Evolutionary conservation across 2,113 vertebrate genomes (phyloP).

Genomic region (Corythoichthys intestinalis): DNA sequence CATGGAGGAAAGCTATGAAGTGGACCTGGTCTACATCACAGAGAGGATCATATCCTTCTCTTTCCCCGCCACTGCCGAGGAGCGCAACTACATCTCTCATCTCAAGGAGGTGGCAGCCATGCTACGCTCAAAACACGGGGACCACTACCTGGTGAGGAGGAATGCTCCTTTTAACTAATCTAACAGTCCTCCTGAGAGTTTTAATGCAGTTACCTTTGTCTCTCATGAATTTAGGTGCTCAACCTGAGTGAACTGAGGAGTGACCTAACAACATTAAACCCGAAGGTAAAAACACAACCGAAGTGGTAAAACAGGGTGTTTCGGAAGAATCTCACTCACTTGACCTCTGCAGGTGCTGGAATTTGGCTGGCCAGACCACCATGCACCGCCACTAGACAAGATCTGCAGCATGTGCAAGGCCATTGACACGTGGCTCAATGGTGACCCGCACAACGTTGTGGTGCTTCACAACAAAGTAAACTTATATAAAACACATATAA

Average conservation of each 20-base stretch:
- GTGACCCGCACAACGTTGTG: conserved; percentile 82
- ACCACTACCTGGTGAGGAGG: conserved; percentile 87
- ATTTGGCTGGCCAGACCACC: conserved; percentile 94
- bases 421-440: conserved; percentile 91
- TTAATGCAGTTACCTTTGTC: not conserved
- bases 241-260: conserved; percentile 87
- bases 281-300: conserved; percentile 74
- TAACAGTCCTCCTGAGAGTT: not conserved
- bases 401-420: conserved; percentile 98
- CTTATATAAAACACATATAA: not conserved
- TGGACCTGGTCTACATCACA: conserved; percentile 88
- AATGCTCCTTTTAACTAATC: not conserved
- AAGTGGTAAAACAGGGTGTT: not conserved
- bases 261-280: conserved; percentile 84
- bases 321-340: not conserved
- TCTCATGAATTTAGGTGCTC: conserved; percentile 76
- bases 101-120: conserved; percentile 91
- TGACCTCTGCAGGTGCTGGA: conserved; percentile 81
- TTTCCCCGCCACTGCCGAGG: conserved; percentile 78
- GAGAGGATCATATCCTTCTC: conserved; percentile 90
- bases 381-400: conserved; percentile 91
- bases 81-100: conserved; percentile 83
- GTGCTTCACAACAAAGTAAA: conserved; percentile 93
- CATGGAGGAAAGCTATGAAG: conserved; percentile 89
- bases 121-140: conserved; percentile 91